phyloP scores from a whole-genome alignment of 2,113 vertebrate species.

The Cinclus cinclus region DNA sequence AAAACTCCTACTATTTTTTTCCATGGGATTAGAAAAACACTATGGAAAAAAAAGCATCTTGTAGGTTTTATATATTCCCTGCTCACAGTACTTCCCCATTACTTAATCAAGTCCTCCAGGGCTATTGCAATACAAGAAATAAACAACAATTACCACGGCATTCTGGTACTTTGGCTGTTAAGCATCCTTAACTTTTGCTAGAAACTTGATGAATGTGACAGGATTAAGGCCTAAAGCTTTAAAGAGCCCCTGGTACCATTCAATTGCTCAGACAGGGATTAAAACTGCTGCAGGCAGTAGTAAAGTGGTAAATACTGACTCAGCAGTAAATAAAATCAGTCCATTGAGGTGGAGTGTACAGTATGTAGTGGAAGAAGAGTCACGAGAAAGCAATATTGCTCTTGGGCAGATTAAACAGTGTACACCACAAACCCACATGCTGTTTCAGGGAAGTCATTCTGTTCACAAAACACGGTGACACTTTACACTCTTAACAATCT shows the following conservation, averaged over 20 bases:
- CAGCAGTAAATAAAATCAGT: conserved; percentile 53
- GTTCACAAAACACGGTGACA: background rate
- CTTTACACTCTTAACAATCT: background rate
- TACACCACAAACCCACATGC: background rate
- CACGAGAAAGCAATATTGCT: background rate
- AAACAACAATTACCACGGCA: background rate
- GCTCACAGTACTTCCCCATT: background rate
- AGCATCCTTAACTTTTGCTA: background rate
- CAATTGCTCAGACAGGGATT: conserved; percentile 34
- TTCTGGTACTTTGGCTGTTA: background rate
- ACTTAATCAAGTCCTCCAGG: background rate
- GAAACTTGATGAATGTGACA: background rate
- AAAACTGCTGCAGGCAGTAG: conserved; percentile 26
- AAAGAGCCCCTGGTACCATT: conserved; percentile 26
- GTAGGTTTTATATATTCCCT: background rate
- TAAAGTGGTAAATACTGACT: conserved; percentile 56
- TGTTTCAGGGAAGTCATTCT: background rate
- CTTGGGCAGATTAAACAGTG: conserved; percentile 6
- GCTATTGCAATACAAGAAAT: background rate
- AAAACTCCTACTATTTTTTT: background rate
- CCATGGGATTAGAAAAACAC: background rate
- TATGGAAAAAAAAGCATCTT: background rate
- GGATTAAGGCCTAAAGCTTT: background rate
- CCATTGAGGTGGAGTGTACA: background rate
- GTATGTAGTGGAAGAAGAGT: background rate